phyloP scores from a whole-genome alignment of 2,888 invertebrate species.

The Bruchidius siliquastri region DNA sequence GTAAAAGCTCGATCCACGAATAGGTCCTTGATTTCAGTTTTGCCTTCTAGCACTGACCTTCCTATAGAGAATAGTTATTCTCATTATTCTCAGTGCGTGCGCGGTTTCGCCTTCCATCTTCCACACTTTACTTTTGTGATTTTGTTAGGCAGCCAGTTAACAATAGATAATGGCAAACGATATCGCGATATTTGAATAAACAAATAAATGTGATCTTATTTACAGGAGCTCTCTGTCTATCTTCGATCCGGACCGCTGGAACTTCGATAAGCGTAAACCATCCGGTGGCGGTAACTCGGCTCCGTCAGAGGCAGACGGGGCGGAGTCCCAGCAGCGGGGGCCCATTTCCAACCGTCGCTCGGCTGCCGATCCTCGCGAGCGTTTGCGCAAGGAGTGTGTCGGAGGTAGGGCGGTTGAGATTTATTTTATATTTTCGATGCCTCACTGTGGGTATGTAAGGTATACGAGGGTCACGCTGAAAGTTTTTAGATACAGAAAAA shows the following conservation, averaged over 20 bases:
- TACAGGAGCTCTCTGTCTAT: conserved; percentile 27
- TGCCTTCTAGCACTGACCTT: no score
- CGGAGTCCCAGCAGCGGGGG: conserved; percentile 45
- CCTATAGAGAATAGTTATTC: no score
- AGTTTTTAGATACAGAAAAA: no score
- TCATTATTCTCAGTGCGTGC: no score
- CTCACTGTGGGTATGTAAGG: no score
- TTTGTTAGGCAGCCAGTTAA: no score
- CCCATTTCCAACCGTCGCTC: conserved; percentile 46
- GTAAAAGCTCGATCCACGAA: conserved; percentile 21
- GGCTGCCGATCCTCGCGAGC: conserved; percentile 65
- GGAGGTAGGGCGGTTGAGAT: neutral
- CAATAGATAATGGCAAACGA: no score
- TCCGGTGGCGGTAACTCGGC: conserved; percentile 34
- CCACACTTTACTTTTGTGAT: no score
- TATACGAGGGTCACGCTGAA: no score
- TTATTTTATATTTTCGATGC: neutral
- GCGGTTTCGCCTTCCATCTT: no score
- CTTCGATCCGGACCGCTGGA: conserved; percentile 44
- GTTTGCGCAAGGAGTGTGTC: conserved; percentile 69
- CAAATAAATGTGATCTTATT: neutral
- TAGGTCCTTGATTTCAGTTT: no score
- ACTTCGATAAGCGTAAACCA: conserved; percentile 41
- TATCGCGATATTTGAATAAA: no score
- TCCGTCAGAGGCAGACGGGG: conserved; percentile 59